A percentile compares a stretch with the other conserved stretches of the same genome.
These are phyloP conservation scores for Petrocephalus zakoni DNA, from an alignment of 2,113 vertebrate species.

Conservation along the genomic window DNA sequence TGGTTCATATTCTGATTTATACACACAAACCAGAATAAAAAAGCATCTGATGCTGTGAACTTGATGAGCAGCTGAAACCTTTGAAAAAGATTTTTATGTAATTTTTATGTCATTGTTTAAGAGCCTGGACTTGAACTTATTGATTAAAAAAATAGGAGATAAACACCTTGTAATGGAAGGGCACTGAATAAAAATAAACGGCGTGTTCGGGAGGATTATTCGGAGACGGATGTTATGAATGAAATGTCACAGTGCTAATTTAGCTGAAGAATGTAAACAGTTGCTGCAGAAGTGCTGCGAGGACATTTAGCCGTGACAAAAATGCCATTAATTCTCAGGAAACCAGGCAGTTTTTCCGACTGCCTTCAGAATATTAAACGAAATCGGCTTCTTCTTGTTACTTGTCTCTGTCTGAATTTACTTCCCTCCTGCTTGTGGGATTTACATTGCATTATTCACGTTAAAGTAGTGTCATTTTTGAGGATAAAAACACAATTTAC, in stretches of 20 bases:
- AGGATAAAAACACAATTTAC: constrained; percentile 33
- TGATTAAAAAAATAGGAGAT: not conserved
- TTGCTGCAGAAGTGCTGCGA: not conserved
- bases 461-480: not conserved
- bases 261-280: constrained; percentile 5
- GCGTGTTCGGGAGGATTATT: not conserved
- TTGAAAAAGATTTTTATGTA: not conserved
- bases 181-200: not conserved
- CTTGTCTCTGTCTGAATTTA: not conserved
- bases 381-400: not conserved
- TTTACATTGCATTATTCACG: constrained; percentile 28
- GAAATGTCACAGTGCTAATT: not conserved
- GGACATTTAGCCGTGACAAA: not conserved
- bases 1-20: not conserved
- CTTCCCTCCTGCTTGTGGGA: not conserved
- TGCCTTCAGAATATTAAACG: no score
- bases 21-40: not conserved
- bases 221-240: not conserved
- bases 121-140: not conserved
- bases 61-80: not conserved
- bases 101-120: not conserved
- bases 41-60: not conserved
- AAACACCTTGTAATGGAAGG: not conserved
- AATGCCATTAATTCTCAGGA: not conserved
- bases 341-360: no score